Conservation (phyloP, 2,888 invertebrate species). For the Trilocha varians region DNA sequence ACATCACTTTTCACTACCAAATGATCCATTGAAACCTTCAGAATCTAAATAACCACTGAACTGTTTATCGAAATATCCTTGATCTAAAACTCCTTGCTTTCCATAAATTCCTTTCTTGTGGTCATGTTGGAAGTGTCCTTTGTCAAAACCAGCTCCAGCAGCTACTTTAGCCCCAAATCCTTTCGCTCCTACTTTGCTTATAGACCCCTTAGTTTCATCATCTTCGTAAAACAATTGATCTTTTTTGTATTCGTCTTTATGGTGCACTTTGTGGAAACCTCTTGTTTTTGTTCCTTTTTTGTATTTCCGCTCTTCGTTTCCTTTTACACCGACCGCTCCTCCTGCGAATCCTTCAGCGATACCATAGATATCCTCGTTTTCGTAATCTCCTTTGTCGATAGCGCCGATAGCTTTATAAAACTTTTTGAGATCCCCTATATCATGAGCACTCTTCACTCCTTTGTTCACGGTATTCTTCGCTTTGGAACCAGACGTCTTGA, state of each 20-base stretch:
- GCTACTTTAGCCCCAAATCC: constrained; percentile 52
- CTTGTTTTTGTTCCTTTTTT: constrained; percentile 71
- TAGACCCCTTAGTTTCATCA: constrained; percentile 62
- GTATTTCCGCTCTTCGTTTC: constrained; percentile 61
- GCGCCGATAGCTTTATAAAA: constrained; percentile 37
- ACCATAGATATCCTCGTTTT: constrained; percentile 54
- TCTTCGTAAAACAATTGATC: constrained; percentile 74
- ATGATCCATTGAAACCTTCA: constrained; percentile 51
- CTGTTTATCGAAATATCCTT: constrained; percentile 64
- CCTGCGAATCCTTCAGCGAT: constrained; percentile 47
- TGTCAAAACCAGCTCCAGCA: constrained; percentile 53
- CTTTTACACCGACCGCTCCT: constrained; percentile 48
- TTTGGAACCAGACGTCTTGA: constrained; percentile 35
- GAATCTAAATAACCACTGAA: constrained; percentile 58
- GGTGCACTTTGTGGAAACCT: constrained; percentile 72
- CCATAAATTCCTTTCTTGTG: constrained; percentile 57
- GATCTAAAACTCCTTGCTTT: constrained; percentile 61
- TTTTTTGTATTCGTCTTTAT: constrained; percentile 76
- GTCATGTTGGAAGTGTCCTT: constrained; percentile 49
- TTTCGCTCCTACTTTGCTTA: constrained; percentile 65
- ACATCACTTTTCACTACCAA: constrained; percentile 25
- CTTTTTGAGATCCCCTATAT: constrained; percentile 42
- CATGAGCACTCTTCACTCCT: constrained; percentile 37
- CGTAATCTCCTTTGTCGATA: constrained; percentile 38
- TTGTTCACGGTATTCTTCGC: constrained; percentile 37